Evolutionary conservation across 2,888 invertebrate species (phyloP).

Genomic region (Heliconius hortense): DNA sequence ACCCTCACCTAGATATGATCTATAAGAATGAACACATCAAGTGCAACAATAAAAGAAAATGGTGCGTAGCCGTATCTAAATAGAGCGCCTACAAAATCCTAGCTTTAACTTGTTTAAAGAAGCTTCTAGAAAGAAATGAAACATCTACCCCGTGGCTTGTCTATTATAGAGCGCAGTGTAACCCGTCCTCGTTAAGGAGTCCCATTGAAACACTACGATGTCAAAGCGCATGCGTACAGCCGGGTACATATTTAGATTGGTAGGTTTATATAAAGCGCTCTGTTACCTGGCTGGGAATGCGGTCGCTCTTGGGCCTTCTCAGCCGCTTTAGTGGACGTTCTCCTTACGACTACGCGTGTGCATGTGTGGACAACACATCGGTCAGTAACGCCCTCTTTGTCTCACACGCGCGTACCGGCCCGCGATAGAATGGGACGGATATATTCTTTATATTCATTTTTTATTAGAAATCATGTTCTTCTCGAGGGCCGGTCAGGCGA

Average conservation of each 20-base stretch:
- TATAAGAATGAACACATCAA: conserved; percentile 55
- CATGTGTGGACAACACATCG: conserved; percentile 81
- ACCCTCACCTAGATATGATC: conserved; percentile 63
- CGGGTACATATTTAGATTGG: conserved; percentile 65
- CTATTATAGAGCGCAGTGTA: conserved; percentile 66
- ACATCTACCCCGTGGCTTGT: conserved; percentile 50
- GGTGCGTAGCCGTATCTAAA: conserved; percentile 60
- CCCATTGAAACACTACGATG: conserved; percentile 63
- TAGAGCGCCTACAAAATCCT: conserved; percentile 36
- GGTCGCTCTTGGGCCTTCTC: conserved; percentile 82
- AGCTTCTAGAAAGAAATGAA: conserved; percentile 48
- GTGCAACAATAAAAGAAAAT: conserved; percentile 66
- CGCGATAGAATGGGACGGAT: conserved; percentile 53
- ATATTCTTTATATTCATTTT: background rate
- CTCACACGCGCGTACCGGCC: conserved; percentile 59
- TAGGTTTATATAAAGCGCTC: conserved; percentile 71
- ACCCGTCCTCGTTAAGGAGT: conserved; percentile 62
- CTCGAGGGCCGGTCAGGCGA: conserved; percentile 65
- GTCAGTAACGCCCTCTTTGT: conserved; percentile 67
- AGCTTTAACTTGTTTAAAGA: conserved; percentile 32
- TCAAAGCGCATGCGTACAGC: conserved; percentile 72
- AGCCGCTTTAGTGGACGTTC: conserved; percentile 82
- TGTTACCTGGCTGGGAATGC: conserved; percentile 82
- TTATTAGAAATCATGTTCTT: conserved; percentile 30
- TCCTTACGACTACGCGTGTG: conserved; percentile 82